Base-by-base conservation (phyloP, 2,888 invertebrate genomes). In the Omphaloscelis lunosa region DNA sequence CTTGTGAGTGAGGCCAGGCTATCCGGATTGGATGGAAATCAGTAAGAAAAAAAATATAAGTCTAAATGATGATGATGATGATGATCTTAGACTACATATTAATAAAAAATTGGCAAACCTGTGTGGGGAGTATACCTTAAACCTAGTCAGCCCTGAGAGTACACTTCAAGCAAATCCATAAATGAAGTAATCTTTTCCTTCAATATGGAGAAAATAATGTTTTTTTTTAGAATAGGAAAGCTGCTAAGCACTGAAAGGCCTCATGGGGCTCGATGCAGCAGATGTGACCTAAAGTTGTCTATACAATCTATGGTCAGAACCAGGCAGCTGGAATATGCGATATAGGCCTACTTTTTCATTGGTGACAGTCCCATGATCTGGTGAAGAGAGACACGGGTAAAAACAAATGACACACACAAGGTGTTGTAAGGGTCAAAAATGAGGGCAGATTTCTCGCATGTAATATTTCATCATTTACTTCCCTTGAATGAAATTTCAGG, bases 1-100 rank as follows among this genome's bases (percentile, higher is more conserved):
- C 89, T 96, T 65, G 93, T 96, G 0, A 94, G 95, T 83, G 94
- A 95, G 89, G 95, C 95, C 1, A 91, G 96, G 75, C 92, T 97
- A 71, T 91, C 94, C 56, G 93, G 93, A 53, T 84, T 93, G 84
- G 79, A 75, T 78, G 89, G 84, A 12, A 82, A 87, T 80, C 59
- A 75, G 84, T 76, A 67, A 58, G 20, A 66, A 29, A 1, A 15
- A 17, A 41, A 17, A 17, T 53, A n/a, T 41, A 51, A 34, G 34
- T 34, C 0, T 51, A 41, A 65, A 15, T 66, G n/a, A n/a, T n/a
- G n/a, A n/a, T n/a, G n/a, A 53, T 23, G 63, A 80, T 61, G 7
- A 15, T 34, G 8, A 20, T 39, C 9, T 9, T 23, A 45, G 53
- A 45, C 45, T 58, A 23, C 34, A 73, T 48, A n/a, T 39, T 0